Base-by-base conservation (phyloP, 2,888 invertebrate species). In the Choreutis nemorana region DNA sequence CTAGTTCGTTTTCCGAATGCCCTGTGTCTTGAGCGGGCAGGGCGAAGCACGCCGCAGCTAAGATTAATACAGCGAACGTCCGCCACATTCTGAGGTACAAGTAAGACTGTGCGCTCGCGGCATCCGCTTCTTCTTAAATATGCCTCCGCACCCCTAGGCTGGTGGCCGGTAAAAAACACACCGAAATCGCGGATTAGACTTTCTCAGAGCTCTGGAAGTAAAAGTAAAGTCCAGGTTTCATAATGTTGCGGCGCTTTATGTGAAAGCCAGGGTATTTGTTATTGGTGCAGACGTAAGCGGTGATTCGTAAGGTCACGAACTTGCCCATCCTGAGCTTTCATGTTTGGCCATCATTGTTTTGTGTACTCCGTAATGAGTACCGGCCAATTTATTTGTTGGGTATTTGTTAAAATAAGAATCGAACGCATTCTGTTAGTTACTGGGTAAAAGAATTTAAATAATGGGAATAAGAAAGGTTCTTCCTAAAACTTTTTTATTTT, bases 1-100 rank as follows among this genome's bases (percentile, higher is more conserved):
- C 86, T 35, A 91, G 83, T 48, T 92, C 91, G 55, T 89, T 90
- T 48, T 89, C 89, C 28, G 83, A 81, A 48, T 86, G 85, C 36
- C 79, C 77, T 34, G 86, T 83, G 48, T 89, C 89, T 70, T 83
- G 85, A 27, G 89, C 86, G 50, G 90, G 89, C 44, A 87, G 80
- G 45, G 87, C 86, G 54, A 73, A 55, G 44, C 83, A 80, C 44
- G 81, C 77, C 39, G 75, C 72, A 53, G 82, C 77, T 30, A 73
- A 44, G 33, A 66, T 50, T 32, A 75, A 38, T 32, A 75, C 34
- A 12, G 52, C 48, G 37, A 58, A 50, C 45, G 65, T 58, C 58
- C 71, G 59, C 61, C 70, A 66, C 78, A 78, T 78, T 21, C 50
- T 50, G 50, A 55, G 47, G 48, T 50, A 42, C 42, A 49, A 46